Conservation (phyloP, 2,113 vertebrate genomes). For the Sapayoa aenigma region DNA sequence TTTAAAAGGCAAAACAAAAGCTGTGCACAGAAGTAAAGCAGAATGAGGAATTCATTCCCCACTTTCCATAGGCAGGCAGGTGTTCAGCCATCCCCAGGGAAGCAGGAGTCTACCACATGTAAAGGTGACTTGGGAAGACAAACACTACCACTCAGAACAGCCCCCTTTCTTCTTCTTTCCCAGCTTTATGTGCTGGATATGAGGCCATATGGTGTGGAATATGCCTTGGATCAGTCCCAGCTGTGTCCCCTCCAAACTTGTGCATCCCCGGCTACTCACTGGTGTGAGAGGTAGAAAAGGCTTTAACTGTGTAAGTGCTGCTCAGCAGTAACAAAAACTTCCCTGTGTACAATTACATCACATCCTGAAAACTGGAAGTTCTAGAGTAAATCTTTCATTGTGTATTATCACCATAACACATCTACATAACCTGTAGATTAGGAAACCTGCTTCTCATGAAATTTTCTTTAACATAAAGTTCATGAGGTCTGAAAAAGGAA, state of each 20-base stretch:
- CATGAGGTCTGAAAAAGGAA: neutral
- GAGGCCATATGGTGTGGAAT: too few relatives aligned
- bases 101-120: too few relatives aligned
- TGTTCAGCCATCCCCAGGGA: neutral
- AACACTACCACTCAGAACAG: too few relatives aligned
- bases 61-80: neutral
- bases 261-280: neutral
- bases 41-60: neutral
- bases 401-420: accelerated
- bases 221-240: neutral
- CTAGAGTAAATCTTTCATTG: neutral
- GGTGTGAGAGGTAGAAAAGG: neutral
- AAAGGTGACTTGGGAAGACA: neutral
- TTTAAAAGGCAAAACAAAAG: neutral
- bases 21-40: neutral
- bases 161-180: neutral
- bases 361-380: neutral
- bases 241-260: neutral
- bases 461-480: neutral
- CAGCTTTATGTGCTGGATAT: neutral
- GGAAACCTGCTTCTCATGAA: neutral
- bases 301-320: neutral
- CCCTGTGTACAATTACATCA: neutral
- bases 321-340: neutral
- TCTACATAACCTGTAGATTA: neutral